Base-by-base conservation (phyloP, 1,140 invertebrate genomes). In the Schlechtendalia chinensis region DNA sequence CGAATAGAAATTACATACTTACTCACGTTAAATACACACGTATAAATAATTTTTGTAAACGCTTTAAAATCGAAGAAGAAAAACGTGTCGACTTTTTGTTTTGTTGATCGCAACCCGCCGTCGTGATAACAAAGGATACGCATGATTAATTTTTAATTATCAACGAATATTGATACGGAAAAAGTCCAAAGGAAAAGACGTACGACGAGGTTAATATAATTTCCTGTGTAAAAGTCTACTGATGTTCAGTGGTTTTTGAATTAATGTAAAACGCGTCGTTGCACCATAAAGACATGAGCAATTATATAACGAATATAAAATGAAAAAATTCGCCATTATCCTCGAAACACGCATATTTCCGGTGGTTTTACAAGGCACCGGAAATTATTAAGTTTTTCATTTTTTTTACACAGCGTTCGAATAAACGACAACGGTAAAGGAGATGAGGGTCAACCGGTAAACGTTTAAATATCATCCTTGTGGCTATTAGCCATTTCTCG, bases 331-430 rank as follows among this genome's bases (percentile, higher is more conserved):
- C 1, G 1, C 22, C 16, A 47, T 50, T 50, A 50, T 47, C 1
- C 45, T 50, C n/a, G 5, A 16, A 45, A 45, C 24, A 69, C 10
- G 27, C 50, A 54, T 39, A 74, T 54, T 74, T 74, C 71, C 50
- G 71, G 50, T 74, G 17, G 19, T 54, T 74, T 17, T 74, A 50
- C 47, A 56, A 54, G 27, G 24, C 17, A 10, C 27, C 71, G 50
- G 53, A 72, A 72, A 72, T 72, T 72, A 27, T 74, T 54, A 54
- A 53, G 16, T 19, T n/a, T 54, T 27, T 54, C 56, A 32, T 32
- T 56, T 56, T n/a, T 56, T 16, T 56, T 32, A 1, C 19, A 10
- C n/a, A 24, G 22, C 16, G 12, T n/a, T 3, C 32, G 32, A 45
- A 19, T 39, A 67, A 3, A 67, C 12, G 11, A 67, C 63, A 39